A percentile compares a stretch with the other conserved stretches of the same genome.
Evolutionary conservation across 2,888 invertebrate species (phyloP).

Genomic region (Trisateles emortualis): DNA sequence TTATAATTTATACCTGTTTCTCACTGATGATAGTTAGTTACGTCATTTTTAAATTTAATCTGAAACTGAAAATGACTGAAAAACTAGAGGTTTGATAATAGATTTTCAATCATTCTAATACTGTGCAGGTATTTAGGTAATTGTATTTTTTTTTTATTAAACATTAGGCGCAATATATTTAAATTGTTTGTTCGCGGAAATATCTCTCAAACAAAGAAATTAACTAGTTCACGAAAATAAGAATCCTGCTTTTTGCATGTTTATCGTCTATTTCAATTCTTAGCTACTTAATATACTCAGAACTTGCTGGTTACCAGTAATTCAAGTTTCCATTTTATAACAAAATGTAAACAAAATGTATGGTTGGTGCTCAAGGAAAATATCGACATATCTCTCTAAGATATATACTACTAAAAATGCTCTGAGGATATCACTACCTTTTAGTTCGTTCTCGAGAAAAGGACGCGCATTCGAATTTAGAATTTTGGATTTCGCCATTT

Average conservation of each 20-base stretch:
- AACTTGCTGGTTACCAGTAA: neutral
- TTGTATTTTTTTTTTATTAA: too few species aligned
- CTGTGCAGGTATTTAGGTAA: too few species aligned
- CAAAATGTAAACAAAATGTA: conserved; percentile 1
- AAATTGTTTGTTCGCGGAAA: neutral
- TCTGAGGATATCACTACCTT: conserved; percentile 33
- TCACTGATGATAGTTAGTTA: too few species aligned
- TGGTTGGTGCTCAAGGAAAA: conserved; percentile 30
- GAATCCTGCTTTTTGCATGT: neutral
- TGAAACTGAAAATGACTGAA: too few species aligned
- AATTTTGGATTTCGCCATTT: conserved; percentile 19
- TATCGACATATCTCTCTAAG: conserved; percentile 21
- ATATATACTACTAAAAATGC: conserved; percentile 35
- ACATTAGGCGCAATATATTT: too few species aligned
- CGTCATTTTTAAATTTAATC: too few species aligned
- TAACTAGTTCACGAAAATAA: neutral
- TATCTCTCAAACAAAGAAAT: neutral
- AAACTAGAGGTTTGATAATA: too few species aligned
- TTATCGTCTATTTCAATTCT: neutral
- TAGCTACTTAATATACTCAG: neutral
- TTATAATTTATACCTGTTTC: too few species aligned
- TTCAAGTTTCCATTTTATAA: neutral
- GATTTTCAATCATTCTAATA: too few species aligned
- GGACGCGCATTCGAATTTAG: conserved; percentile 26
- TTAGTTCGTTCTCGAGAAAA: conserved; percentile 41